Percentiles rank a stretch among this genome's conserved stretches.
Conservation (phyloP, 2,888 invertebrate species). For the Calliphora vomitoria region DNA sequence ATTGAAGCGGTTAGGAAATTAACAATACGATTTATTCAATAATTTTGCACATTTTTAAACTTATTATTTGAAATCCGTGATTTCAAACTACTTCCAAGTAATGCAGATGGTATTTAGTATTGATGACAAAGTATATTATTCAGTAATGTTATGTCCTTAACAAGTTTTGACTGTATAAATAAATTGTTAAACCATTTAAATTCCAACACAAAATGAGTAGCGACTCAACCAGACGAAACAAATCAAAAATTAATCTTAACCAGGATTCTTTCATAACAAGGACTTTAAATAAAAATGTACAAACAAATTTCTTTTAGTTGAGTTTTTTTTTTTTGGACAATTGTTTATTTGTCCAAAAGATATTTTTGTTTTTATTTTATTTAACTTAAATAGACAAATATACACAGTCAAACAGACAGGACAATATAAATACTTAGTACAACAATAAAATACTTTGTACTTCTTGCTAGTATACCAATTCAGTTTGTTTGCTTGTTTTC, state of each 20-base stretch:
- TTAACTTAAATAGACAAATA: slow-evolving; percentile 14
- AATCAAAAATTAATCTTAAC: too few relatives aligned
- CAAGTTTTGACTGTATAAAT: too few relatives aligned
- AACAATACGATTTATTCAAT: too few relatives aligned
- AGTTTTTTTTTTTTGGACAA: neutral
- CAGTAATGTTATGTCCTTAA: too few relatives aligned
- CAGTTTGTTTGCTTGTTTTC: neutral
- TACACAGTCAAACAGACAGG: neutral
- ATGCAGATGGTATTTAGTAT: too few relatives aligned
- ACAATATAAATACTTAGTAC: neutral
- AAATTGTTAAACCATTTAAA: neutral
- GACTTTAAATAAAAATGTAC: neutral
- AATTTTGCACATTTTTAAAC: too few relatives aligned
- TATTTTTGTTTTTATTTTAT: neutral
- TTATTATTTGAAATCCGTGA: too few relatives aligned
- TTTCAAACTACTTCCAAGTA: too few relatives aligned
- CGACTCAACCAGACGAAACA: too few relatives aligned
- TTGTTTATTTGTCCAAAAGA: neutral
- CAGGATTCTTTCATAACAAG: neutral
- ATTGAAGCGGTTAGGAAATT: too few relatives aligned
- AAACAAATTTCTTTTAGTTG: neutral
- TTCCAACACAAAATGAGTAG: neutral
- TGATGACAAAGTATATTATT: too few relatives aligned
- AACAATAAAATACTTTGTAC: neutral
- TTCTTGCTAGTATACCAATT: neutral